Evolutionary conservation across 2,113 vertebrate genomes (phyloP).

Genomic region (Chlorocebus sabaeus): DNA sequence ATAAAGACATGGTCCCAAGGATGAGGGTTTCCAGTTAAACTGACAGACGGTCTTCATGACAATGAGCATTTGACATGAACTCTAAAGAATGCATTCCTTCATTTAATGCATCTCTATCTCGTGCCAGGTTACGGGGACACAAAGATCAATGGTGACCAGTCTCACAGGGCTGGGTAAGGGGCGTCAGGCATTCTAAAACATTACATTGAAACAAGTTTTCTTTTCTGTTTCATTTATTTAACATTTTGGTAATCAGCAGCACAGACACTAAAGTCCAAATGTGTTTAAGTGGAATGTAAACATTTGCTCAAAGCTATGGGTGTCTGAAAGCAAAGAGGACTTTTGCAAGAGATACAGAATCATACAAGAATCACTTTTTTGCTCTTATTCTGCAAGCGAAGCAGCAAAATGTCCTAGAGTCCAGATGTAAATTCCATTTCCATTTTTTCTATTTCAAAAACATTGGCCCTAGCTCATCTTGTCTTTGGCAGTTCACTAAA

Average conservation of each 20-base stretch:
- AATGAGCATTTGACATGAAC: not conserved
- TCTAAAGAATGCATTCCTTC: not conserved
- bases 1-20: not conserved
- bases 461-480: not conserved
- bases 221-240: not conserved
- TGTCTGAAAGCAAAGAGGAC: constrained; percentile 33
- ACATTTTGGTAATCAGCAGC: not conserved
- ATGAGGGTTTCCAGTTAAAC: not conserved
- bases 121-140: not conserved
- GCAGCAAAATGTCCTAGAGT: not conserved
- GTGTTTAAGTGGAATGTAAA: constrained; percentile 53
- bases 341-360: constrained; percentile 28
- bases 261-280: not conserved
- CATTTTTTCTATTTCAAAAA: constrained; percentile 25
- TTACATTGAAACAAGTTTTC: not conserved
- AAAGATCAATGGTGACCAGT: not conserved
- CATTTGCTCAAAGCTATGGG: not conserved
- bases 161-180: not conserved
- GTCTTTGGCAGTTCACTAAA: constrained; percentile 17
- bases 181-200: not conserved
- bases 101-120: not conserved
- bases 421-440: constrained; percentile 23
- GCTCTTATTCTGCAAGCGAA: not conserved
- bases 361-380: not conserved
- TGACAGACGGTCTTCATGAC: not conserved